Base-by-base conservation (phyloP, 2,888 invertebrate genomes). In the Sesamia inferens region DNA sequence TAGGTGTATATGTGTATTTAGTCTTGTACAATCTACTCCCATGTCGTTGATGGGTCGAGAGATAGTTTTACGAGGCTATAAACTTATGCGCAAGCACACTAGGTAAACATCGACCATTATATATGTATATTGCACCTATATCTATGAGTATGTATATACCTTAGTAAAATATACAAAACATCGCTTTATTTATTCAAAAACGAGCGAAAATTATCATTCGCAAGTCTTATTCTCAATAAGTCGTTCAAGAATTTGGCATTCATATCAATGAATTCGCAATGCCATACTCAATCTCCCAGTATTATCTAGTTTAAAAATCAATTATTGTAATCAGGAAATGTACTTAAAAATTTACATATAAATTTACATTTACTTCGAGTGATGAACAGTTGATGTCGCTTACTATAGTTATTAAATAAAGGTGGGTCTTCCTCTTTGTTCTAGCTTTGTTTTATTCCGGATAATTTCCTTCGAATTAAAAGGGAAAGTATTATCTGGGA, bases 21-120 rank as follows among this genome's bases (percentile, higher is more conserved):
- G 63, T 51, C n/a, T n/a, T 54, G 65, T 51, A 71, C 31, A 19
- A 16, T 19, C 51, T 63, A 71, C 70, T 72, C 14, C n/a, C 64
- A 47, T 39, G 74, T 70, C 51, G 65, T 68, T 65, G 63, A 78
- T 73, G 67, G 64, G 54, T 71, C 42, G 3, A 62, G 62, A 75
- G 69, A 69, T 78, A 78, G 79, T 78, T 85, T 85, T 78, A 85
- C 70, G 79, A 74, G 31, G 22, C 14, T 54, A 59, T 85, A 71
- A 82, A 83, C 63, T 85, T 70, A 76, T 71, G 59, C 24, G 57
- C 59, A 67, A 74, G 68, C 48, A 44, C 51, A 65, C 31, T 76
- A 64, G 47, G 55, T 69, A 51, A 47, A 68, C 54, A 39, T 47
- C n/a, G 3, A 22, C n/a, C 19, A 14, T 47, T 31, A 55, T n/a